Base-by-base conservation (phyloP, 30 jellyfish, hydroid and myxozoan genomes). In the Sanderia malayensis region DNA sequence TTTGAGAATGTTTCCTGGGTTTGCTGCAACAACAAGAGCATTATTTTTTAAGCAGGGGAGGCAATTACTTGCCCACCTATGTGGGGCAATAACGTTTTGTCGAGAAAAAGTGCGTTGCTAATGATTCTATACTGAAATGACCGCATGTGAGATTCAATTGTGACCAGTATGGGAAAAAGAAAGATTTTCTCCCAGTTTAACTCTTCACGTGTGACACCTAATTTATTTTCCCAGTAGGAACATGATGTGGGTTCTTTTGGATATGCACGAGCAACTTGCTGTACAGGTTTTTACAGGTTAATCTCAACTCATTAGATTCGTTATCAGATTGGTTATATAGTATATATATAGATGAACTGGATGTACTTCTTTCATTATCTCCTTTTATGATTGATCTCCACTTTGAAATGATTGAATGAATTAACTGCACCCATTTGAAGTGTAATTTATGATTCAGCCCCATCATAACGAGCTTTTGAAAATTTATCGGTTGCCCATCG, bases 71-170 rank as follows among this genome's bases (percentile, higher is more conserved):
- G n/a, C n/a, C n/a, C n/a, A n/a, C n/a, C n/a, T n/a, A n/a, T n/a
- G n/a, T n/a, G n/a, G n/a, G n/a, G n/a, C n/a, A n/a, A 41, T 41
- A 41, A 41, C 55, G 8, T 41, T 41, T 41, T 41, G 55, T 41
- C 15, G 55, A 41, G 55, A 41, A 41, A 41, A 41, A 41, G 55
- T 41, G 55, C 55, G 15, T 41, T 41, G 55, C 15, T 41, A 15
- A 41, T 41, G 55, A 41, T 41, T 41, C 55, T 41, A 41, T 41
- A 41, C 15, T 41, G 55, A 41, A 41, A 41, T 41, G 55, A 41
- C 55, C 55, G 55, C 55, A 41, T 41, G 55, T 41, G 55, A 41
- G 55, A 41, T 15, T 41, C 55, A 41, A 41, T 41, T 41, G 55
- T 41, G 55, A 41, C 55, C 55, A 41, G 55, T 41, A 8, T 41